Percentiles rank a stretch among this genome's conserved stretches.
These are phyloP conservation scores for Siderastrea siderea DNA, from an alignment of 92 coral and sea anemone genomes.

Conservation along the genomic window DNA sequence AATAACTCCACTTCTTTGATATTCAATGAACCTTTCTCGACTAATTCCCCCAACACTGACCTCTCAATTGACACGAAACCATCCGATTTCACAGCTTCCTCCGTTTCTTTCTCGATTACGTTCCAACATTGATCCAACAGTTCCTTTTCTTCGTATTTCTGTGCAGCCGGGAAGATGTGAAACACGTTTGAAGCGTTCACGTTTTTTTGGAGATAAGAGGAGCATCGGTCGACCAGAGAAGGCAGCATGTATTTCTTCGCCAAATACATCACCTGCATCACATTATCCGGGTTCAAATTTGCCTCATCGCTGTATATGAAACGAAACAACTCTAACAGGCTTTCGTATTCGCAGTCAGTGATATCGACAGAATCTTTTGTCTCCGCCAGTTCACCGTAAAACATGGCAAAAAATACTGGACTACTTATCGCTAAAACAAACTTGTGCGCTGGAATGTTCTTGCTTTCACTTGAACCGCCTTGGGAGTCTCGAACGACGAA, in stretches of 20 bases:
- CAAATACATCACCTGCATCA: slow-evolving; percentile 23
- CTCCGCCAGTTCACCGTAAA: slow-evolving; percentile 14
- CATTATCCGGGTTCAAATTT: not conserved
- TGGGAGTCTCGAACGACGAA: not conserved
- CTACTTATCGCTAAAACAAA: slow-evolving; percentile 8
- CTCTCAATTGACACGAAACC: slow-evolving; percentile 31
- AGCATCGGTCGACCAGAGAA: slow-evolving; percentile 44
- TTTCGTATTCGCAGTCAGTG: slow-evolving; percentile 3
- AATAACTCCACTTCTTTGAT: too few relatives aligned
- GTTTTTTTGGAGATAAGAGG: too few relatives aligned
- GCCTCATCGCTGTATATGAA: slow-evolving; percentile 12
- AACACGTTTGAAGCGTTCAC: too few relatives aligned
- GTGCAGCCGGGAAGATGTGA: too few relatives aligned
- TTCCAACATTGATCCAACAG: too few relatives aligned
- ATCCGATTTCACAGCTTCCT: too few relatives aligned
- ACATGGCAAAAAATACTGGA: slow-evolving; percentile 16
- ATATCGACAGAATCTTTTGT: slow-evolving; percentile 11
- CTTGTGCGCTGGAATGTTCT: slow-evolving; percentile 1
- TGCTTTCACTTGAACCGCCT: slow-evolving; percentile 14
- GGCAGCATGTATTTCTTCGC: slow-evolving; percentile 70
- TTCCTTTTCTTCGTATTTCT: too few relatives aligned
- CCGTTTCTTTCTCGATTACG: too few relatives aligned
- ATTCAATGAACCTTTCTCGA: too few relatives aligned
- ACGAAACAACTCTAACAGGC: slow-evolving; percentile 6
- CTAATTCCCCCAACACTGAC: slow-evolving; percentile 34